phyloP scores from a whole-genome alignment of 2,888 invertebrate genomes.

The Drosophila aldrichi region DNA sequence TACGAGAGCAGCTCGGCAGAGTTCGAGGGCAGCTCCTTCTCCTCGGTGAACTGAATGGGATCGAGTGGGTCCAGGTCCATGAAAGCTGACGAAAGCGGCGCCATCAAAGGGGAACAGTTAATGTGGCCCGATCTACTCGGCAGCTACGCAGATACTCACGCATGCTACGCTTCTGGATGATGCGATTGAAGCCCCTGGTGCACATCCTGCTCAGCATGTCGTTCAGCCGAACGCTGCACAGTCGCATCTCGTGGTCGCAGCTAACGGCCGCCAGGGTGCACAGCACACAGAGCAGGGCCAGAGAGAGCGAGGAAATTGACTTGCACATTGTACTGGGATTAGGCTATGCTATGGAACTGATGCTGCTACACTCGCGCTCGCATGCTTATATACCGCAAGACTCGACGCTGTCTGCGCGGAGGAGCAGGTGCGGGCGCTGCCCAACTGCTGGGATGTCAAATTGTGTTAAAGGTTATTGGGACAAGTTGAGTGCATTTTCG shows the following conservation, averaged over 20 bases:
- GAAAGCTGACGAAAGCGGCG: slow-evolving; percentile 12
- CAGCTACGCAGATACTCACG: slow-evolving; percentile 51
- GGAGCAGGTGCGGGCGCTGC: slow-evolving; percentile 6
- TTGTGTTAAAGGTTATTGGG: slow-evolving; percentile 66
- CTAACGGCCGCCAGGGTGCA: slow-evolving; percentile 13
- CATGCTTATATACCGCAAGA: slow-evolving; percentile 48
- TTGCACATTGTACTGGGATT: slow-evolving; percentile 57
- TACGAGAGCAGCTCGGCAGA: slow-evolving; percentile 39
- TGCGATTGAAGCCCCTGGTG: slow-evolving; percentile 42
- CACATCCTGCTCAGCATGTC: slow-evolving; percentile 49
- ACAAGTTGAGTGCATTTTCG: slow-evolving; percentile 71
- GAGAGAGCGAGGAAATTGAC: slow-evolving; percentile 38
- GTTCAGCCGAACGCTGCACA: slow-evolving; percentile 56
- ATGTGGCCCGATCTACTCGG: neutral
- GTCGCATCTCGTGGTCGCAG: neutral
- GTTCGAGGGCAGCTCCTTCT: slow-evolving; percentile 42
- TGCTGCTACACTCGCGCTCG: slow-evolving; percentile 25
- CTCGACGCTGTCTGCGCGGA: neutral
- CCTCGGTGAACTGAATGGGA: slow-evolving; percentile 63
- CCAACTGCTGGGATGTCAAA: slow-evolving; percentile 60
- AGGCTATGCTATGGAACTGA: slow-evolving; percentile 50
- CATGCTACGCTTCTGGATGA: slow-evolving; percentile 50
- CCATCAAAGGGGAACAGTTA: neutral
- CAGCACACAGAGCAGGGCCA: slow-evolving; percentile 33
- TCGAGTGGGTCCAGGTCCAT: slow-evolving; percentile 54